Evolutionary conservation across 1,140 invertebrate species (phyloP).

Genomic region (Vollenhovia emeryi): DNA sequence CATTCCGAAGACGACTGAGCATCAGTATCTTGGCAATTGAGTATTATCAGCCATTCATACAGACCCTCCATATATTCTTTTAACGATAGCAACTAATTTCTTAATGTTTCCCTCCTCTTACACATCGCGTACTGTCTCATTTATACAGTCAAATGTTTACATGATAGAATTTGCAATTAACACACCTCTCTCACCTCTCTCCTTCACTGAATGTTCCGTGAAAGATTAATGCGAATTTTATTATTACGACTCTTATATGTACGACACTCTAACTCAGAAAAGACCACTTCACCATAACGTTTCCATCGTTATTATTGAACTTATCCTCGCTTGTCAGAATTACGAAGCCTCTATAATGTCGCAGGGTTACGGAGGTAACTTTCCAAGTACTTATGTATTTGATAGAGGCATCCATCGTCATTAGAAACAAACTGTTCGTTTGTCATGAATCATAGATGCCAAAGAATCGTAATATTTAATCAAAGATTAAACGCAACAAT

Average conservation of each 20-base stretch:
- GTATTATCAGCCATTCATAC: not conserved
- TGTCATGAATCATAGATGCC: not conserved
- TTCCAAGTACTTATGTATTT: conserved; percentile 21
- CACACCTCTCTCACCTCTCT: not conserved
- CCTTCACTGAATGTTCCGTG: not conserved
- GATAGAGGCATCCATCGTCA: not conserved
- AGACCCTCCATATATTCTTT: not conserved
- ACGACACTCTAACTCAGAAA: conserved; percentile 40
- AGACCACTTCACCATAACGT: conserved; percentile 18
- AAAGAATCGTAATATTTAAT: not conserved
- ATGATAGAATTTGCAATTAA: not conserved
- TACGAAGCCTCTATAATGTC: conserved; percentile 19
- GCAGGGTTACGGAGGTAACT: conserved; percentile 14
- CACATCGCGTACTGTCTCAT: not conserved
- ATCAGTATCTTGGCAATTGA: not conserved
- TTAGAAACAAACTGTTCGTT: conserved; percentile 1
- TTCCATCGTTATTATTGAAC: conserved; percentile 46
- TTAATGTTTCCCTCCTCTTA: not conserved
- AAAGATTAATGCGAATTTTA: conserved; percentile 62
- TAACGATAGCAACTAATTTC: not conserved
- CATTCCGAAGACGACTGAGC: conserved; percentile 20
- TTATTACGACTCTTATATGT: conserved; percentile 56
- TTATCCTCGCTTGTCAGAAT: conserved; percentile 41
- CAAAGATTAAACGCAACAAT: not conserved
- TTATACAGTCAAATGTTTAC: not conserved